Conservation (phyloP, 2,113 vertebrate genomes). For the Amazona guildingii region DNA sequence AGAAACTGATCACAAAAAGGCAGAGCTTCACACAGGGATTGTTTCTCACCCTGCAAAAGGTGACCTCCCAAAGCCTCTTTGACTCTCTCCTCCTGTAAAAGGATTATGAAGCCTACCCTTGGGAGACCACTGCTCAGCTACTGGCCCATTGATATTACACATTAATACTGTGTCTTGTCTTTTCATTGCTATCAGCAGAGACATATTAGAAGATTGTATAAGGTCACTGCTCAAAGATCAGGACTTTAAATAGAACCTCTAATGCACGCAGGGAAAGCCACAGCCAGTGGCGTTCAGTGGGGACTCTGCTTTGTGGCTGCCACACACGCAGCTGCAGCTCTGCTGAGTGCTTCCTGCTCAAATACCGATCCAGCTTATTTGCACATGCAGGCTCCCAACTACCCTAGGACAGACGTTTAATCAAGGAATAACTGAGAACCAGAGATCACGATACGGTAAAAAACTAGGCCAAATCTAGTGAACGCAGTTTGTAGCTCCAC, state of each 20-base stretch:
- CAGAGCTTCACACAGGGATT: neutral
- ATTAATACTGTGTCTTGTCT: neutral
- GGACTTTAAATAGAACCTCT: neutral
- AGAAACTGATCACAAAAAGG: neutral
- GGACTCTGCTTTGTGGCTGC: neutral
- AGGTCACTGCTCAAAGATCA: neutral
- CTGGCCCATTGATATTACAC: neutral
- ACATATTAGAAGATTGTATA: neutral
- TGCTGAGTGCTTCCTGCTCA: neutral
- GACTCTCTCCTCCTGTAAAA: conserved; percentile 2
- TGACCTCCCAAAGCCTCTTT: conserved; percentile 27
- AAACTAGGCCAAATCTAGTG: neutral
- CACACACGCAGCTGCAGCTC: neutral
- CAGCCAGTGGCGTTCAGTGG: neutral
- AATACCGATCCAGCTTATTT: neutral
- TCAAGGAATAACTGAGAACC: neutral
- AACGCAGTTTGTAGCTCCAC: neutral
- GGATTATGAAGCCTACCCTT: conserved; percentile 3
- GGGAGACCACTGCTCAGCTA: conserved; percentile 13
- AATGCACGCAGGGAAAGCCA: neutral
- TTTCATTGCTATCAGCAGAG: neutral
- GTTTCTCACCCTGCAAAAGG: neutral
- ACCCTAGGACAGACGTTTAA: neutral
- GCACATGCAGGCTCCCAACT: neutral
- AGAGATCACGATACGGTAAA: neutral